Conservation (phyloP, 2,113 vertebrate species). For the Todiramphus chloris region DNA sequence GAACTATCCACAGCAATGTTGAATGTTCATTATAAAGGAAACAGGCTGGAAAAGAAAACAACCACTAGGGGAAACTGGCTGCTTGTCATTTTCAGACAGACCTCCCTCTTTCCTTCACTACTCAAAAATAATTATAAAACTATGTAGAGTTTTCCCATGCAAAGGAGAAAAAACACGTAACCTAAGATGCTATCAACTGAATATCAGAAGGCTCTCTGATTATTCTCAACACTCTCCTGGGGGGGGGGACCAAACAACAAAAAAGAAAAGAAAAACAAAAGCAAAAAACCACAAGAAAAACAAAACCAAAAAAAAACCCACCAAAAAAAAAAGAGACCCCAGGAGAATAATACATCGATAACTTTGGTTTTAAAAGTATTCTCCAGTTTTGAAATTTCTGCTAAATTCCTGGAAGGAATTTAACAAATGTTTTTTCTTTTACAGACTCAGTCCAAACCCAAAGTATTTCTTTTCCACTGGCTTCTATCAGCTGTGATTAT, state of each 20-base stretch:
- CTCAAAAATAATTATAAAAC: background rate
- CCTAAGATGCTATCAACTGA: background rate
- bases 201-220: background rate
- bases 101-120: background rate
- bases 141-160: background rate
- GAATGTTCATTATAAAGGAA: background rate
- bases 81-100: background rate
- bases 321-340: too few species aligned
- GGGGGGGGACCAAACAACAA: too few species aligned
- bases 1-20: background rate
- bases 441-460: background rate
- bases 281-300: background rate
- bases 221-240: background rate
- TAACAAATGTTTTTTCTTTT: background rate
- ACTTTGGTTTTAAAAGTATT: background rate
- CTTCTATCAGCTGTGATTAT: background rate
- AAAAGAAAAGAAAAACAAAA: too few species aligned
- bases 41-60: background rate
- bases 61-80: background rate
- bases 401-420: slow-evolving; percentile 18
- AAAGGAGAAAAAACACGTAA: background rate
- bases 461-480: background rate
- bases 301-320: background rate
- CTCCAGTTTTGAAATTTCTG: background rate
- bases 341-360: background rate